Evolutionary conservation across 2,888 invertebrate species (phyloP).

Genomic region (Sisyra nigra): DNA sequence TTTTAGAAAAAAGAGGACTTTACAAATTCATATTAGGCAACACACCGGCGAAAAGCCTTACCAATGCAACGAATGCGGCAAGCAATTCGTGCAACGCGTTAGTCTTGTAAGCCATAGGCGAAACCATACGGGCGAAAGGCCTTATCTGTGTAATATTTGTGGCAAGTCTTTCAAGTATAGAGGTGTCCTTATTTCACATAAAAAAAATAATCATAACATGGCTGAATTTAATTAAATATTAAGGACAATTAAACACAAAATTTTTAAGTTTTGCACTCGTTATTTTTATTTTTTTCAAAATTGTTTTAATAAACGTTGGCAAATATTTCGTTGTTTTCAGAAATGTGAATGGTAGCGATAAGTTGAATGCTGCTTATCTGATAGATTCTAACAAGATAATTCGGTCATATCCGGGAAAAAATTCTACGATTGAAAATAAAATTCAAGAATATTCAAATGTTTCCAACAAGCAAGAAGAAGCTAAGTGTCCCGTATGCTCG

Average conservation of each 20-base stretch:
- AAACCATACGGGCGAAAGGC: constrained; percentile 33
- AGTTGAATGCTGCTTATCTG: no score
- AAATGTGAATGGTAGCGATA: background rate
- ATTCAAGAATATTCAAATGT: no score
- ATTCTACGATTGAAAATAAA: no score
- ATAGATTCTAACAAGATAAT: no score
- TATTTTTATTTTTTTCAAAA: no score
- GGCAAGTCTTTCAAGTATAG: constrained; percentile 35
- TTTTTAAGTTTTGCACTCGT: no score
- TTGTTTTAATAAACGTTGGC: no score
- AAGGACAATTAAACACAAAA: no score
- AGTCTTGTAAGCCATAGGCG: constrained; percentile 30
- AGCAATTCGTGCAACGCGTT: constrained; percentile 26
- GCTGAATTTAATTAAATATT: constrained; percentile 14
- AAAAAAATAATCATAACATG: constrained; percentile 31
- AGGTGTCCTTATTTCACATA: constrained; percentile 37
- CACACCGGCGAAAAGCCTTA: constrained; percentile 12
- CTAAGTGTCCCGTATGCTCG: constrained; percentile 5
- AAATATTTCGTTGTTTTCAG: background rate
- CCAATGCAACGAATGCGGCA: constrained; percentile 8
- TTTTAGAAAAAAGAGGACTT: constrained; percentile 7
- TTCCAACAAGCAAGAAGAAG: background rate
- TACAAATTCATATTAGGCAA: constrained; percentile 9
- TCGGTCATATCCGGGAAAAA: no score
- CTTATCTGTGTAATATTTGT: constrained; percentile 32